phyloP scores from a whole-genome alignment of 2,113 vertebrate species.

The Cettia cetti region DNA sequence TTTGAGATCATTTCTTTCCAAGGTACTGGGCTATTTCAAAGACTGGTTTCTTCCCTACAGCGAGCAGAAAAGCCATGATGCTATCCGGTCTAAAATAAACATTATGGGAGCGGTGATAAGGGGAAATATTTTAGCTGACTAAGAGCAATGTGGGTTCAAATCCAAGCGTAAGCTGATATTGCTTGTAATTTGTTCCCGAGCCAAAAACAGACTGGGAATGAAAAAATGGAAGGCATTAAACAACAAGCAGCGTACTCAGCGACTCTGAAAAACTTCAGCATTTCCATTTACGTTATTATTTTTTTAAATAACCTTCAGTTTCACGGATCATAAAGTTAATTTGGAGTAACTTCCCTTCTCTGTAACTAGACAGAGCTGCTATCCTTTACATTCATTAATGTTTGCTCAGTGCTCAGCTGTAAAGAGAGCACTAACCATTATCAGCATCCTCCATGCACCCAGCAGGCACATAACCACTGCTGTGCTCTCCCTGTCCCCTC shows the following conservation, averaged over 20 bases:
- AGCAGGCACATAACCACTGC: neutral
- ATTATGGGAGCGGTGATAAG: constrained; percentile 52
- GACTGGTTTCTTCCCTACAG: constrained; percentile 3
- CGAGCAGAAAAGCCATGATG: constrained; percentile 18
- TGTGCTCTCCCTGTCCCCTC: neutral
- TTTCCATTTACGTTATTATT: constrained; percentile 54
- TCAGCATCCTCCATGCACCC: neutral
- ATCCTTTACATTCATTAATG: constrained; percentile 21
- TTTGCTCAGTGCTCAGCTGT: constrained; percentile 21
- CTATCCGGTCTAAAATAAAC: constrained; percentile 49
- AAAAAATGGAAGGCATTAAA: constrained; percentile 51
- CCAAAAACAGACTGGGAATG: constrained; percentile 38
- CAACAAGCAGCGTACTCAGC: constrained; percentile 14
- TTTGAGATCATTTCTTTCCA: constrained; percentile 15
- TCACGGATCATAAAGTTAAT: constrained; percentile 66
- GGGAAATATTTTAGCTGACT: constrained; percentile 60
- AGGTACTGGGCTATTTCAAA: constrained; percentile 11
- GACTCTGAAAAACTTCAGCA: constrained; percentile 47
- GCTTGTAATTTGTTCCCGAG: constrained; percentile 44
- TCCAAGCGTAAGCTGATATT: constrained; percentile 56
- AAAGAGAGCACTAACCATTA: constrained; percentile 24
- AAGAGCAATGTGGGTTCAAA: constrained; percentile 57
- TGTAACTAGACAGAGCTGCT: constrained; percentile 17
- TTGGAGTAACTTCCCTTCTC: constrained; percentile 49
- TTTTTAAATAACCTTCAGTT: constrained; percentile 68